phyloP scores from a whole-genome alignment of 2,888 invertebrate genomes.

The Ischnus inquisitorius region DNA sequence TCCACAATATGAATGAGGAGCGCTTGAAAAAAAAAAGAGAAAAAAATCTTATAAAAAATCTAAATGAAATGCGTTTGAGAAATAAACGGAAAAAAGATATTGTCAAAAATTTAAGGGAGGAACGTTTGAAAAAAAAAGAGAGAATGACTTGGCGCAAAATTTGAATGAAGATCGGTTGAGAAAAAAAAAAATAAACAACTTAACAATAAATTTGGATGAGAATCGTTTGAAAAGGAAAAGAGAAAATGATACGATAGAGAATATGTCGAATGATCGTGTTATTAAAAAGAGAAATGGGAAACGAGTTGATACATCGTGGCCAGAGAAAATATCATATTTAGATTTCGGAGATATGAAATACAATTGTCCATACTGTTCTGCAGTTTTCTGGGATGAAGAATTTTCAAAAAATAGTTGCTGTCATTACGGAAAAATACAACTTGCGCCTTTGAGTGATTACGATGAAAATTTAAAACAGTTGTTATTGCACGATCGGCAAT shows the following conservation, averaged over 20 bases:
- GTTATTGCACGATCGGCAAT: conserved; percentile 11
- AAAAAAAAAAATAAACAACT: background rate
- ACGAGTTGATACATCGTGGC: background rate
- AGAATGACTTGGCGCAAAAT: background rate
- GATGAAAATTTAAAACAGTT: conserved; percentile 7
- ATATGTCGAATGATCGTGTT: background rate
- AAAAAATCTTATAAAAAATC: background rate
- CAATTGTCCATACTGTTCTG: background rate
- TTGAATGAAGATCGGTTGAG: background rate
- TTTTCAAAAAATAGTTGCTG: background rate
- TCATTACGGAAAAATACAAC: conserved; percentile 1
- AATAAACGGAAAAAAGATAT: conserved; percentile 5
- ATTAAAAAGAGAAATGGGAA: background rate
- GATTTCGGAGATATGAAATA: background rate
- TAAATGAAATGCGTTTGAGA: background rate
- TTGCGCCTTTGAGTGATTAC: conserved; percentile 3
- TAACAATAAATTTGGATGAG: background rate
- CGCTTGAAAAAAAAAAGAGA: background rate
- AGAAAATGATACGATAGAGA: background rate
- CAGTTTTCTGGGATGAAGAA: background rate
- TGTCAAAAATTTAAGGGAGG: background rate
- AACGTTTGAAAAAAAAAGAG: background rate
- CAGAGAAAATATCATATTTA: background rate
- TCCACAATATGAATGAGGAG: too few species aligned
- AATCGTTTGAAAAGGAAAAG: background rate